Evolutionary conservation across 2,113 vertebrate species (phyloP).

Genomic region (Delphinapterus leucas): DNA sequence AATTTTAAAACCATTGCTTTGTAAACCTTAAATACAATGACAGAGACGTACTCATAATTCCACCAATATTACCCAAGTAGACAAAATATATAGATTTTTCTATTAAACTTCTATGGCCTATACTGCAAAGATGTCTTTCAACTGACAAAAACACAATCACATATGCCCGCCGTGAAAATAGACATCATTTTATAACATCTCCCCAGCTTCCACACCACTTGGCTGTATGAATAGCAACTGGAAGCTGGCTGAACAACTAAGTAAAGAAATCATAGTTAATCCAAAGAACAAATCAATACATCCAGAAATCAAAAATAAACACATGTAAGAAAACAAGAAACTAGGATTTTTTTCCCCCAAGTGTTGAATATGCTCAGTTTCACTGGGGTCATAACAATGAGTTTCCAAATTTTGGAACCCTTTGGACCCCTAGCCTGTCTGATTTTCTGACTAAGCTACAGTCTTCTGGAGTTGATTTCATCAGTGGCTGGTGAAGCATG

Average conservation of each 20-base stretch:
- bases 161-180: background rate
- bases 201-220: background rate
- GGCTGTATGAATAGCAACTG: background rate
- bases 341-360: background rate
- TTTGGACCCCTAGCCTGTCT: background rate
- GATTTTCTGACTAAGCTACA: slow-evolving; percentile 64
- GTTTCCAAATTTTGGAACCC: slow-evolving; percentile 40
- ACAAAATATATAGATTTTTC: background rate
- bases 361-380: background rate
- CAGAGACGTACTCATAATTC: background rate
- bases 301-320: slow-evolving; percentile 31
- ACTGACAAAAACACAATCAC: background rate
- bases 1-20: slow-evolving; percentile 18
- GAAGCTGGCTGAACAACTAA: background rate
- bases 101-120: background rate
- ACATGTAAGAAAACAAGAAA: background rate
- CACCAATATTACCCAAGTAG: background rate
- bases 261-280: background rate
- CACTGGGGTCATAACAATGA: background rate
- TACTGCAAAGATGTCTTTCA: background rate
- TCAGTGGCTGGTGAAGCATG: slow-evolving; percentile 76
- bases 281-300: background rate
- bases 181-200: background rate
- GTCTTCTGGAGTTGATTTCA: slow-evolving; percentile 76
- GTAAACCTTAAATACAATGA: background rate